Base-by-base conservation (phyloP, 2,888 invertebrate genomes). In the Lochmaea crataegi region DNA sequence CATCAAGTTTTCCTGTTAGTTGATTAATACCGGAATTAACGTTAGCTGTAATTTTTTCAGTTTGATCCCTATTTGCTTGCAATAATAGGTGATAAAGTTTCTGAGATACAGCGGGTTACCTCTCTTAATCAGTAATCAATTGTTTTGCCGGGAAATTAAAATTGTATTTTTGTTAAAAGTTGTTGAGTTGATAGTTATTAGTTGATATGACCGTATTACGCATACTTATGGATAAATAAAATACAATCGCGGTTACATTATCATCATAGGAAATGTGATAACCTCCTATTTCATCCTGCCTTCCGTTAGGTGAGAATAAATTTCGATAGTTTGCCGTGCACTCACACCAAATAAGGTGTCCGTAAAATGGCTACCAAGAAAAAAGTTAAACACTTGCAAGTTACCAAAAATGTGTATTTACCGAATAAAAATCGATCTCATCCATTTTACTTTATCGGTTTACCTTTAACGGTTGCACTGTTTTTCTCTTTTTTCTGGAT, bases 401-500 rank as follows among this genome's bases (percentile, higher is more conserved):
- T 51, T 57, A 73, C 73, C 38, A 63, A 68, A 48, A 66, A 66
- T 41, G 32, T 22, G 1, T 77, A 76, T 57, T 12, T 63, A 32
- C 73, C 77, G 6, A 68, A 77, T 12, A 73, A 75, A 48, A 73
- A 71, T 57, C 67, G 80, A 45, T 83, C 82, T 2, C 81, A 79
- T 32, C 83, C 84, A 1, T 81, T 83, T 53, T 75, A 78, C 26
- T 84, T 79, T 67, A 81, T 83, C 41, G 65, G 71, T 32, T 77
- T 84, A 10, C 83, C 82, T 1, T 58, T 82, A 38, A 74, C 76
- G 48, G 65, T 77, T 26, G 68, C 75, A 22, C 73, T 82, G 71
- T 80, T 78, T 77, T 86, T 82, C 16, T 82, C 86, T 22, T 58
- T 84, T 38, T 86, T 85, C 73, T 87, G 87, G 87, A 80, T 87